Evolutionary conservation across 1,140 invertebrate genomes (phyloP), one percentile per base, ranked within the genome.

Genomic region (Melanaphis sacchari): DNA sequence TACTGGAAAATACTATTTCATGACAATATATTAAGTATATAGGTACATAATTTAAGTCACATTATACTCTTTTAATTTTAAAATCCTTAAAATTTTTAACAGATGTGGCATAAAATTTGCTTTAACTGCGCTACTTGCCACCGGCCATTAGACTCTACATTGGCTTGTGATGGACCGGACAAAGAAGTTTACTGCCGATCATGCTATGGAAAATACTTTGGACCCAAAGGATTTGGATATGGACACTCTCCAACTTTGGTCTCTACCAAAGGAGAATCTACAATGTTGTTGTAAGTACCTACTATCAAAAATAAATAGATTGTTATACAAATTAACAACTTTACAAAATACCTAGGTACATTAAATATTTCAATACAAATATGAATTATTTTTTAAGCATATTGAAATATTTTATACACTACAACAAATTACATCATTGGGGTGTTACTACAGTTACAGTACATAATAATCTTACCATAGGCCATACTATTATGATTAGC

Each of bases 31-130:
- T 66, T 66, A n/a, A n/a, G 11, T n/a, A 15, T 31, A n/a, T 9
- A 0, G n/a, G 0, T 76, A 18, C 4, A 18, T 76, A n/a, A n/a
- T 5, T n/a, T n/a, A 76, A 76, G 36, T 49, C 15, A 76, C 59
- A 76, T 18, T 18, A 21, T 15, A 9, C 0, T 66, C 5, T 76
- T 76, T n/a, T n/a, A 66, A 76, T 76, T 76, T n/a, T 66, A 18
- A 66, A 76, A 43, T 31, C 21, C 4, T 6, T n/a, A n/a, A 21
- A 43, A n/a, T 7, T 41, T 46, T 84, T 84, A 41, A 89, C 88
- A 97, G 96, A 98, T 98, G 97, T 99, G 98, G 98, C 98, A 99
- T 96, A 98, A 98, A 95, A 97, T 97, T 95, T 99, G 98, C 95
- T 99, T 98, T 96, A 98, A 97, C 95, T 99, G 98, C 95, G 96